phyloP scores from a whole-genome alignment of 2,888 invertebrate genomes.

The Trissolcus japonicus region DNA sequence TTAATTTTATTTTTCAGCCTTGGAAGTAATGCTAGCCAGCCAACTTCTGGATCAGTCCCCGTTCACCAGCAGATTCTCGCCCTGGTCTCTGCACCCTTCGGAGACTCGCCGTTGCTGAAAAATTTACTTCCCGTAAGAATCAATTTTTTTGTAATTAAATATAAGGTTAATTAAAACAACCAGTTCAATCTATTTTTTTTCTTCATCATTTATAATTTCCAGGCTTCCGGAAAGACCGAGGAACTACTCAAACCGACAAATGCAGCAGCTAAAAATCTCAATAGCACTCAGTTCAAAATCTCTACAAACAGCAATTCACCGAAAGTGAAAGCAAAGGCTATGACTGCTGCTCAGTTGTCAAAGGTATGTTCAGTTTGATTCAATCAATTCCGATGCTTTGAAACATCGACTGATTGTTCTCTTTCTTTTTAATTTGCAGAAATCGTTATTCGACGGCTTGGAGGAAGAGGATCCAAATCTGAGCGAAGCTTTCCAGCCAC shows the following conservation, averaged over 20 bases:
- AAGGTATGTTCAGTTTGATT: conserved; percentile 66
- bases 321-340: conserved; percentile 79
- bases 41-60: conserved; percentile 72
- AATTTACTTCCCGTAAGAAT: conserved; percentile 79
- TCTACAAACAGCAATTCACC: conserved; percentile 78
- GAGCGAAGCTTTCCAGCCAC: conserved; percentile 78
- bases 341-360: conserved; percentile 69
- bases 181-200: background rate
- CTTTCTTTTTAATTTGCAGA: conserved; percentile 74
- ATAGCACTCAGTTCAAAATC: conserved; percentile 79
- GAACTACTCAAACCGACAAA: conserved; percentile 85
- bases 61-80: conserved; percentile 86
- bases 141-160: background rate
- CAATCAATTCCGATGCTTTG: background rate
- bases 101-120: conserved; percentile 90
- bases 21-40: conserved; percentile 68
- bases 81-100: conserved; percentile 89
- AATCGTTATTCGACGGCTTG: conserved; percentile 90
- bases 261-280: conserved; percentile 83
- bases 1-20: conserved; percentile 57
- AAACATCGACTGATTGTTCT: background rate
- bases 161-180: background rate
- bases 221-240: conserved; percentile 80
- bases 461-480: conserved; percentile 86
- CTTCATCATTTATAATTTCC: conserved; percentile 43